Percentiles rank a stretch among this genome's conserved stretches.
These are phyloP conservation scores for Pimpla rufipes DNA, from an alignment of 2,888 invertebrate genomes.

Conservation along the genomic window DNA sequence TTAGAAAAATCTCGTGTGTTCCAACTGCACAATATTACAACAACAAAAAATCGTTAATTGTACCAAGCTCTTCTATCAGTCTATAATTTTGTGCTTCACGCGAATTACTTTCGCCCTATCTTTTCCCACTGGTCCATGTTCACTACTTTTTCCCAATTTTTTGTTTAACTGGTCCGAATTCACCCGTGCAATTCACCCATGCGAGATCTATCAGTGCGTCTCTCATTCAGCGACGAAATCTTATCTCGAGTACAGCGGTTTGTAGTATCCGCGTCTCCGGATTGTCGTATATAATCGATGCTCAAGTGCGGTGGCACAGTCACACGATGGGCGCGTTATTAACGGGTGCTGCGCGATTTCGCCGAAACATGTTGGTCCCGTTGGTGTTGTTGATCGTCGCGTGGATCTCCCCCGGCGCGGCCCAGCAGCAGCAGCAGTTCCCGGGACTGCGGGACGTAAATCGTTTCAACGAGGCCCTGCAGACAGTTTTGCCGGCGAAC, in stretches of 20 bases:
- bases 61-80: too few relatives aligned
- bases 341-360: constrained; percentile 6
- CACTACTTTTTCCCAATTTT: too few relatives aligned
- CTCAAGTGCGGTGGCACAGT: constrained; percentile 29
- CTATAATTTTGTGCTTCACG: too few relatives aligned
- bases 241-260: constrained; percentile 50
- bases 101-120: too few relatives aligned
- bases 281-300: constrained; percentile 57
- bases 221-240: background rate
- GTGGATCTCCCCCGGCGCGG: background rate
- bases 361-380: background rate
- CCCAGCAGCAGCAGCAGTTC: constrained; percentile 19
- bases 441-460: background rate
- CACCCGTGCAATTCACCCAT: background rate
- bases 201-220: background rate
- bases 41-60: too few relatives aligned
- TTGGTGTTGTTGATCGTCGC: background rate
- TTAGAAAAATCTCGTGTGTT: too few relatives aligned
- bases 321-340: constrained; percentile 19
- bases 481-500: constrained; percentile 25
- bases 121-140: background rate
- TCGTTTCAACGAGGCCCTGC: constrained; percentile 7
- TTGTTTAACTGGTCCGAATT: too few relatives aligned
- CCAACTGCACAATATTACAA: too few relatives aligned
- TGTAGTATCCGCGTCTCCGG: constrained; percentile 37